Evolutionary conservation across 2,797 vertebrate genomes (phyloP).

Genomic region (Selene dorsalis): DNA sequence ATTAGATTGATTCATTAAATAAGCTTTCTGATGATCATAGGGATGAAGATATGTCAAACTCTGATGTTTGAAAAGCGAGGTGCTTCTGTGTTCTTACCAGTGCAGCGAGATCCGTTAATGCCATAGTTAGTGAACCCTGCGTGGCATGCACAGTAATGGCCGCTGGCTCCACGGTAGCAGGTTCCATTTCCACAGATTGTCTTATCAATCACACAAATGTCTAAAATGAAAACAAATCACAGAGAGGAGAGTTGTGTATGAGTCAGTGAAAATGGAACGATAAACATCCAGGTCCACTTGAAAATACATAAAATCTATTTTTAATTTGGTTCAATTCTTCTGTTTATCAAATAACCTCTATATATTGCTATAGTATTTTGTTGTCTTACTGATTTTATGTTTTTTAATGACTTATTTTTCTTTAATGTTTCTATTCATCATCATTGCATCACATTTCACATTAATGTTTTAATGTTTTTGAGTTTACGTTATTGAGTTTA

Average conservation of each 20-base stretch:
- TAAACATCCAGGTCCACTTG: constrained; percentile 15
- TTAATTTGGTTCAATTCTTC: neutral
- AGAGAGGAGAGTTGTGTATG: constrained; percentile 38
- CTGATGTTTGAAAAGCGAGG: neutral
- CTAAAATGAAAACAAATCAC: constrained; percentile 61
- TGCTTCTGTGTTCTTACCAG: constrained; percentile 58
- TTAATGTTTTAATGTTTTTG: no score
- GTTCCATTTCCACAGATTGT: constrained; percentile 78
- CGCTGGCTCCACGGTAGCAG: constrained; percentile 46
- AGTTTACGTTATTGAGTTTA: no score
- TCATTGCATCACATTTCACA: no score
- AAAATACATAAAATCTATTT: neutral
- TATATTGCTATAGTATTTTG: no score
- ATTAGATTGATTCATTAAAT: neutral
- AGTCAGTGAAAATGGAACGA: constrained; percentile 27
- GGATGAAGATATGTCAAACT: no score
- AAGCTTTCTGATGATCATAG: neutral
- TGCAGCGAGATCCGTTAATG: constrained; percentile 57
- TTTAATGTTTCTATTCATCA: no score
- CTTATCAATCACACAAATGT: constrained; percentile 66
- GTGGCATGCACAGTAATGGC: constrained; percentile 74
- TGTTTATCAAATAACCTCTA: neutral
- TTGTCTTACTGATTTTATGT: no score
- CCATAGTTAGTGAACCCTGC: constrained; percentile 77
- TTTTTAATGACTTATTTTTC: no score